Evolutionary conservation across 2,113 vertebrate species (phyloP).

Genomic region (Oxyruncus cristatus): DNA sequence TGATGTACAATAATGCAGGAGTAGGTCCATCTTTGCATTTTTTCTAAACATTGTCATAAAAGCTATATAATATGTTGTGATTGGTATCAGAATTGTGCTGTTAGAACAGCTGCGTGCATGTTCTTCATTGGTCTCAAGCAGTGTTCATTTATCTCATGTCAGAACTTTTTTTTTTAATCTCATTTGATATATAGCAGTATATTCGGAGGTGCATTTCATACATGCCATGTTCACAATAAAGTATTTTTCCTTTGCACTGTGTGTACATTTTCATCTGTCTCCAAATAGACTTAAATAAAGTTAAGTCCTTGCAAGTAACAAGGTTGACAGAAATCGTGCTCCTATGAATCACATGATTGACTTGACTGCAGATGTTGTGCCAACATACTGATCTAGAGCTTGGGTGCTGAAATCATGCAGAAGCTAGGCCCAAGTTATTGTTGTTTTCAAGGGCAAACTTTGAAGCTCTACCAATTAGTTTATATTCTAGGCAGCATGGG

Average conservation of each 20-base stretch:
- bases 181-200: slow-evolving; percentile 17
- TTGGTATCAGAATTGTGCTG: slow-evolving; percentile 35
- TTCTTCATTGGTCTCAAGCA: slow-evolving; percentile 19
- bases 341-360: not conserved
- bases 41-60: slow-evolving; percentile 18
- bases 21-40: not conserved
- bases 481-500: rapidly evolving
- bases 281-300: not conserved
- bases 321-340: not conserved
- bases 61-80: not conserved
- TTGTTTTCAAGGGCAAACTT: not conserved
- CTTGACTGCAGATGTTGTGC: not conserved
- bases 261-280: not conserved
- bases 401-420: not conserved
- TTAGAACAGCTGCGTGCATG: slow-evolving; percentile 5
- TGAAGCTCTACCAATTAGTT: not conserved
- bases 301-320: not conserved
- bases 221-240: slow-evolving; percentile 69
- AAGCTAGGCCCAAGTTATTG: not conserved
- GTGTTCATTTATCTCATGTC: slow-evolving; percentile 50
- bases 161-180: not conserved
- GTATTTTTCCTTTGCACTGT: slow-evolving; percentile 25
- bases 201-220: slow-evolving; percentile 49
- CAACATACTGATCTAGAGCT: not conserved
- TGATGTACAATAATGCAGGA: not conserved